Evolutionary conservation across 2,888 invertebrate species (phyloP).

Genomic region (Halocaridina rubra): DNA sequence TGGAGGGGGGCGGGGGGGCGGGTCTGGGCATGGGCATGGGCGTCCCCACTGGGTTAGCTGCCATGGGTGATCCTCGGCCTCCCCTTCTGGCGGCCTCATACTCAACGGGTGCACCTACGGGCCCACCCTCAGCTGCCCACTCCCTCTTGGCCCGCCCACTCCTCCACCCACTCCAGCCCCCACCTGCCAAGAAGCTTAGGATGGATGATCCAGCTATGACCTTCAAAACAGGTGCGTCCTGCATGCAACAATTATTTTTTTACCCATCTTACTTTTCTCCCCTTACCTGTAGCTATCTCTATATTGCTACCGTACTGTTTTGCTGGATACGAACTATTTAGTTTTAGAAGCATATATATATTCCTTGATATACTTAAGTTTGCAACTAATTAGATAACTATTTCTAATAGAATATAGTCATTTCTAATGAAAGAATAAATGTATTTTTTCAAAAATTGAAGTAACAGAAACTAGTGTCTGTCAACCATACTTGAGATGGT

Average conservation of each 20-base stretch:
- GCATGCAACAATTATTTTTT: neutral
- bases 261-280: neutral
- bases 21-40: slow-evolving; percentile 68
- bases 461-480: too few relatives aligned
- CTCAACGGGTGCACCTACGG: slow-evolving; percentile 53
- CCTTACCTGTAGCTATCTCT: neutral
- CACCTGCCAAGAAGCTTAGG: slow-evolving; percentile 60
- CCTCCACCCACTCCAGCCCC: slow-evolving; percentile 62
- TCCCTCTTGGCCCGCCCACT: slow-evolving; percentile 61
- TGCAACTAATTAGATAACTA: too few relatives aligned
- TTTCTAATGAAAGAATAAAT: too few relatives aligned
- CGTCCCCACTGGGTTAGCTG: slow-evolving; percentile 54
- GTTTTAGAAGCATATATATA: too few relatives aligned
- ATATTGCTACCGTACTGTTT: too few relatives aligned
- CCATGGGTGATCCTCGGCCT: slow-evolving; percentile 54
- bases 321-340: too few relatives aligned
- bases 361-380: too few relatives aligned
- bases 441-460: too few relatives aligned
- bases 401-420: too few relatives aligned
- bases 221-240: slow-evolving; percentile 61
- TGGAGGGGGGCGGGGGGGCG: slow-evolving; percentile 76
- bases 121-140: slow-evolving; percentile 60
- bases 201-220: slow-evolving; percentile 51
- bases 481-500: too few relatives aligned
- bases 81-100: slow-evolving; percentile 58